A percentile compares a stretch with the other conserved stretches of the same genome.
These are phyloP conservation scores for Uloborus diversus DNA, from an alignment of 1,140 invertebrate genomes.

Conservation along the genomic window DNA sequence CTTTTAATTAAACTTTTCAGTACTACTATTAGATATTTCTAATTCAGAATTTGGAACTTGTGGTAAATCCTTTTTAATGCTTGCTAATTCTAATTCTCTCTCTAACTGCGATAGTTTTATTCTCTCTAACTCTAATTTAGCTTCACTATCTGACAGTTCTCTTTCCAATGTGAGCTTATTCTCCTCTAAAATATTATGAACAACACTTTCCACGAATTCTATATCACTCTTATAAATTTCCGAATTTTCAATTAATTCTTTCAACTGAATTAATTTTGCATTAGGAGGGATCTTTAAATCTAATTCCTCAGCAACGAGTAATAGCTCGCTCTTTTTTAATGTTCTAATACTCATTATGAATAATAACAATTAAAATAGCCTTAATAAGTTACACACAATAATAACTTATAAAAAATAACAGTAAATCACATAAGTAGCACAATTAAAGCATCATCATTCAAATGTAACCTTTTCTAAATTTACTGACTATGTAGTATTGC, in stretches of 20 bases:
- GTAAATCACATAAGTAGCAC: too few relatives aligned
- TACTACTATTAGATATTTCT: neutral
- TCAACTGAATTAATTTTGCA: neutral
- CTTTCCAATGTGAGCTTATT: too few relatives aligned
- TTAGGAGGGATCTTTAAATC: neutral
- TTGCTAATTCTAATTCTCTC: neutral
- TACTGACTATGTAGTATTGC: too few relatives aligned
- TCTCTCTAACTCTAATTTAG: neutral
- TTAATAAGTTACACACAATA: too few relatives aligned
- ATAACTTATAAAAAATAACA: too few relatives aligned
- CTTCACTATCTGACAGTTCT: neutral
- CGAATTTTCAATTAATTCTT: neutral
- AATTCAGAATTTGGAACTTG: neutral
- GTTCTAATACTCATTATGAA: neutral
- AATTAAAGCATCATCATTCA: too few relatives aligned
- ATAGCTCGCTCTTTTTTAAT: neutral
- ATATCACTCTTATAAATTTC: neutral
- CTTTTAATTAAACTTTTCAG: neutral
- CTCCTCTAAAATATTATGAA: neutral
- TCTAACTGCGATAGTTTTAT: neutral
- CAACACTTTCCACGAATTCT: neutral
- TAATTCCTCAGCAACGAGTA: neutral
- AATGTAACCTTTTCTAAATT: too few relatives aligned
- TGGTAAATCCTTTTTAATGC: neutral
- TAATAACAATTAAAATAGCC: too few relatives aligned